These are phyloP conservation scores for Aphelenchoides fujianensis DNA, from an alignment of 1,140 invertebrate genomes.

Conservation along the genomic window DNA sequence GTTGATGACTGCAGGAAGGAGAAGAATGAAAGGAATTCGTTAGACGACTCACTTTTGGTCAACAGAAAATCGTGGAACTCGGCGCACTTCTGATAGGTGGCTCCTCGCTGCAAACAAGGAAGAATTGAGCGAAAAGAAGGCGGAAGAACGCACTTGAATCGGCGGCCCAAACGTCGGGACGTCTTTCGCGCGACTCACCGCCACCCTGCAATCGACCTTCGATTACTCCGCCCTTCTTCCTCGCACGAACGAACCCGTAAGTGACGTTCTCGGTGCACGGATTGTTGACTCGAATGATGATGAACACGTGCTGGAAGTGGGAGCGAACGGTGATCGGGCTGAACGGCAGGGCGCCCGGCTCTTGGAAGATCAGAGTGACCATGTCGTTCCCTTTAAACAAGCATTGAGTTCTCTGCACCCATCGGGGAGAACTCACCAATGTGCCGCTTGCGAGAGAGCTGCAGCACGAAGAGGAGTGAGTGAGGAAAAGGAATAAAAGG, in stretches of 20 bases:
- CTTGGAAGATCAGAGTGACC: conserved; percentile 76
- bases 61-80: conserved; percentile 86
- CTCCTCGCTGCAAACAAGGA: conserved; percentile 19
- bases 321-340: conserved; percentile 72
- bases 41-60: conserved; percentile 77
- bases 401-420: background rate
- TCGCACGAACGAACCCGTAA: conserved; percentile 50
- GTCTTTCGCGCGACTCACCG: conserved; percentile 87
- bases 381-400: conserved; percentile 36
- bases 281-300: conserved; percentile 81
- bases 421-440: conserved; percentile 65
- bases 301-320: conserved; percentile 91
- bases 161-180: conserved; percentile 92
- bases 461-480: too few relatives aligned
- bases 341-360: conserved; percentile 79
- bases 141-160: conserved; percentile 76
- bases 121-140: conserved; percentile 66
- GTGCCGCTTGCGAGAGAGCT: conserved; percentile 82
- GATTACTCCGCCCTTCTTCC: conserved; percentile 23
- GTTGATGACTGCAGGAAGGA: conserved; percentile 74
- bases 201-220: conserved; percentile 69
- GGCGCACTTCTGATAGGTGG: conserved; percentile 72
- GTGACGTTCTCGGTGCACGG: conserved; percentile 77
- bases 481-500: too few relatives aligned
- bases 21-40: conserved; percentile 14